Conservation (phyloP, 2,797 vertebrate species). For the Parauchenoglanis punctatus region DNA sequence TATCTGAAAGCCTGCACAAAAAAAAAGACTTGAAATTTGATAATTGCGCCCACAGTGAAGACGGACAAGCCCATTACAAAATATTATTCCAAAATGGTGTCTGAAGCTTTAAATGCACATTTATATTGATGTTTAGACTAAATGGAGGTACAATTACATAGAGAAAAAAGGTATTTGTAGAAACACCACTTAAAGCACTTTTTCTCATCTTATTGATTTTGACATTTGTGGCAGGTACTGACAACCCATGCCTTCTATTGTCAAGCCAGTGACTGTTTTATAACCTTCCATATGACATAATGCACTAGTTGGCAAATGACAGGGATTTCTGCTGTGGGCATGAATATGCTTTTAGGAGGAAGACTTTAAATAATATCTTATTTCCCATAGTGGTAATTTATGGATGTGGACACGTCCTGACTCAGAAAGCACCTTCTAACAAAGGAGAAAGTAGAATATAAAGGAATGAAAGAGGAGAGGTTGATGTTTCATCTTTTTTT, state of each 20-base stretch:
- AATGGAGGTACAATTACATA: neutral
- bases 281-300: neutral
- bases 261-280: neutral
- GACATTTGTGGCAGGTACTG: neutral
- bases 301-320: slow-evolving; percentile 12
- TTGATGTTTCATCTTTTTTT: neutral
- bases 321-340: neutral
- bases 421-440: neutral
- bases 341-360: neutral
- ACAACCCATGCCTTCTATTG: neutral
- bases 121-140: neutral
- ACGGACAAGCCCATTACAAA: neutral
- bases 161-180: neutral
- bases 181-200: neutral
- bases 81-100: neutral
- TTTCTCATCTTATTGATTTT: neutral
- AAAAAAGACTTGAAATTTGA: too few species aligned
- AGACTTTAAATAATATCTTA: neutral
- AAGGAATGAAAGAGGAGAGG: neutral
- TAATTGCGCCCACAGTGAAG: neutral
- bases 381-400: neutral
- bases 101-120: neutral
- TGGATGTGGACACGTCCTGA: neutral
- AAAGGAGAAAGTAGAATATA: neutral
- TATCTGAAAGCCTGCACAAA: too few species aligned